Evolutionary conservation across 1,140 invertebrate genomes (phyloP).

Genomic region (Drosophila arawakana): DNA sequence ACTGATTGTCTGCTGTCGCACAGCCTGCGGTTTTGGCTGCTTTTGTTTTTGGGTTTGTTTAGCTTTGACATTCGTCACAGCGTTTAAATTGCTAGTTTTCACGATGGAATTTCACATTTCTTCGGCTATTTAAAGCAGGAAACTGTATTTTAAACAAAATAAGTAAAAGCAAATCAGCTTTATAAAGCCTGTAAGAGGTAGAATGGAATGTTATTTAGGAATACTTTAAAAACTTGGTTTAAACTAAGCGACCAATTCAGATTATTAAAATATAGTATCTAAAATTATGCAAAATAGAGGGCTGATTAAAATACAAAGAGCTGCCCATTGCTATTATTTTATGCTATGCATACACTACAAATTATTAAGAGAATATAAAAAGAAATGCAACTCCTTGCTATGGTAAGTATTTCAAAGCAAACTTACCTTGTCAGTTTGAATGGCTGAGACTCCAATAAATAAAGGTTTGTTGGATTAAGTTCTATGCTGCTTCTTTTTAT

Average conservation of each 20-base stretch:
- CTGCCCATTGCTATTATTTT: no score
- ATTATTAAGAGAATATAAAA: no score
- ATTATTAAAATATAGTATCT: no score
- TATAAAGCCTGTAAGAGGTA: no score
- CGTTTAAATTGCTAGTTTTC: slow-evolving; percentile 34
- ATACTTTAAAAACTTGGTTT: no score
- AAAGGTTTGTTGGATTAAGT: background rate
- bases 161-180: no score
- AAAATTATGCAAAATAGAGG: no score
- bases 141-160: no score
- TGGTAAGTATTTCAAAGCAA: background rate
- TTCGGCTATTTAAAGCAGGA: background rate
- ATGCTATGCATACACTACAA: no score
- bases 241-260: no score
- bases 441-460: background rate
- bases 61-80: background rate
- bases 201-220: no score
- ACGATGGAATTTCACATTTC: slow-evolving; percentile 7
- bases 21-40: slow-evolving; percentile 36
- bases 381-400: background rate
- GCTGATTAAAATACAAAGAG: no score
- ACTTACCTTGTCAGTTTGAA: background rate
- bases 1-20: slow-evolving; percentile 27
- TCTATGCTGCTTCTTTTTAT: background rate
- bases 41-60: slow-evolving; percentile 15